Percentiles rank a stretch among this genome's conserved stretches.
Conservation (phyloP, 2,113 vertebrate species). For the Solenodon paradoxus region DNA sequence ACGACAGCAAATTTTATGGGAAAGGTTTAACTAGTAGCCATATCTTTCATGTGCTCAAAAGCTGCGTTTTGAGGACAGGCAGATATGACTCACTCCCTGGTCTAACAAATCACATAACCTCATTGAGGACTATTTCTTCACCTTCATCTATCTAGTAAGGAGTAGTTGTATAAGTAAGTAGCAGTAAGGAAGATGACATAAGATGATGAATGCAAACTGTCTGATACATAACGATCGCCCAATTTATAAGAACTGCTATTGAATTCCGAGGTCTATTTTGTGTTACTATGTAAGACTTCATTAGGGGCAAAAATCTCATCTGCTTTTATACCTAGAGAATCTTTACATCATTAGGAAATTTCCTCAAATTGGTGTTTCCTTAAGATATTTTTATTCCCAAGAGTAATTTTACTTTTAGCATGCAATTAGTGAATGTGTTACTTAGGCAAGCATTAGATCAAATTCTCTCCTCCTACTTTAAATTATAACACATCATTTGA, state of each 20-base stretch:
- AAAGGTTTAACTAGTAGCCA: background rate
- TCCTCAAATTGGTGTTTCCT: slow-evolving; percentile 11
- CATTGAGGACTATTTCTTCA: background rate
- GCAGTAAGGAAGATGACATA: background rate
- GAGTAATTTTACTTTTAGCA: background rate
- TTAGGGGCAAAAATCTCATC: background rate
- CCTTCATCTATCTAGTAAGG: background rate
- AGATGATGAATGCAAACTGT: accelerated
- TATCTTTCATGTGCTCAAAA: background rate
- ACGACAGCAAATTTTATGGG: background rate
- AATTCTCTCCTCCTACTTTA: background rate
- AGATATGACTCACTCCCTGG: background rate
- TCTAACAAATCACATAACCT: background rate
- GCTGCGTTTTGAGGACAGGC: background rate
- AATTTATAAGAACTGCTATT: background rate
- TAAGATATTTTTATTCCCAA: slow-evolving; percentile 15
- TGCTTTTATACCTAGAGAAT: background rate
- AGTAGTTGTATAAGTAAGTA: background rate
- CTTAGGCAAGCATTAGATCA: background rate
- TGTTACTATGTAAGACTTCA: background rate
- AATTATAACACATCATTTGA: slow-evolving; percentile 38
- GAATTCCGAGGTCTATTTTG: background rate
- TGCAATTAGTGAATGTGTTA: slow-evolving; percentile 27
- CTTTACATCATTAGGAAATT: slow-evolving; percentile 13
- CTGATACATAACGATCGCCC: accelerated